Evolutionary conservation across 2,888 invertebrate species (phyloP), one percentile per base, ranked within the genome.

Genomic region (Brachypterus glaber): DNA sequence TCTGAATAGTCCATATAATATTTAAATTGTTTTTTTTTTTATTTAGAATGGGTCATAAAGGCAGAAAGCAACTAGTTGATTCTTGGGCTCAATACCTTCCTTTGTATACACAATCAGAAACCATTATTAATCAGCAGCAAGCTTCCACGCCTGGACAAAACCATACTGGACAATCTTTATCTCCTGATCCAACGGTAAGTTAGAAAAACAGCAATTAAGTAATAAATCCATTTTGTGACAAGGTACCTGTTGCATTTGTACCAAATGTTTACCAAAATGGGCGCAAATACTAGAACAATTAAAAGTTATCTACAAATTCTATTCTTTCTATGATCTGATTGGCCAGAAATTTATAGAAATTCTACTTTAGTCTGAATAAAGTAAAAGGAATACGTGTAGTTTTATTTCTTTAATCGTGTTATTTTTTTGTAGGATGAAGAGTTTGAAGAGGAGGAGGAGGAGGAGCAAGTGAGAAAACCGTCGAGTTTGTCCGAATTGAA

Each of bases 31-130:
- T 37, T 37, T 35, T 9, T 4, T 8, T 33, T 48, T 48, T n/a
- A n/a, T n/a, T 40, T 58, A 76, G 81, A 37, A 73, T 93, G 57
- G 91, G 91, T 1, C 78, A 86, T 0, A 89, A 89, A 57, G 97
- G 97, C 0, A 78, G 97, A 12, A 91, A 95, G 64, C 73, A 81
- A 1, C 68, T 98, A 13, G 90, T 98, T 1, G 95, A 97, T 64
- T 82, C 83, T 54, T 98, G 98, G 98, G 85, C 93, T 0, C 91
- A 92, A 45, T 96, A 84, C 69, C 70, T 98, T 13, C 97, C 96
- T 0, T 77, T 86, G 36, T 88, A 88, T 60, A 85, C 83, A 1
- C 82, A 81, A 54, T 79, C 82, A 0, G 85, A 84, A 58, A 81
- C 81, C 30, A n/a, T n/a, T n/a, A 85, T 84, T 52, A 83, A 77